These are phyloP conservation scores for Dicyrtomina minuta DNA, from an alignment of 2,888 invertebrate species.

Conservation along the genomic window DNA sequence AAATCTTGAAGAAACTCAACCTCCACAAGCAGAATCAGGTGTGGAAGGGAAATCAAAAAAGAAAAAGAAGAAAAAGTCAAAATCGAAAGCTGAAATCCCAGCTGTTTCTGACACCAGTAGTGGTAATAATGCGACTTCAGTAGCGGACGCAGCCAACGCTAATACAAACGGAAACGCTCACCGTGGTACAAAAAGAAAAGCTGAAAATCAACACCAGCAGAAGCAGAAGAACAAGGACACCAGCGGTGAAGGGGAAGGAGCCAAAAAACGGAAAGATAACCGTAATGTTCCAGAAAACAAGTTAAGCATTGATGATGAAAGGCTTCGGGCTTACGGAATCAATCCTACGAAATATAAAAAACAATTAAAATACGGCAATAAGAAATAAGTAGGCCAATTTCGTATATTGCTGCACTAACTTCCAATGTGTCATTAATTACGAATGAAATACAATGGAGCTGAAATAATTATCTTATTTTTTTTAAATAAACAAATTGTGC, in stretches of 20 bases:
- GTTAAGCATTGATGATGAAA: slow-evolving; percentile 66
- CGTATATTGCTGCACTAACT: no score
- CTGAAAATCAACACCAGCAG: slow-evolving; percentile 22
- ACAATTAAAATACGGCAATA: slow-evolving; percentile 64
- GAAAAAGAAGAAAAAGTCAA: slow-evolving; percentile 55
- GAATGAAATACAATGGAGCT: no score
- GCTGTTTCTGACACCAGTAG: no score
- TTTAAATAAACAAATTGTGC: no score
- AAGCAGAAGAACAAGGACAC: background rate
- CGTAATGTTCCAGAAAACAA: background rate
- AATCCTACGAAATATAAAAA: slow-evolving; percentile 86
- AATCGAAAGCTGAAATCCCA: slow-evolving; percentile 8
- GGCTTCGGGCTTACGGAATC: slow-evolving; percentile 86
- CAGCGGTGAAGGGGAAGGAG: background rate
- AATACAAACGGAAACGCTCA: no score
- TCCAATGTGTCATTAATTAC: no score
- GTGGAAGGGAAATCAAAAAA: slow-evolving; percentile 44
- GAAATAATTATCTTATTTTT: no score
- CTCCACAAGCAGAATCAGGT: slow-evolving; percentile 33
- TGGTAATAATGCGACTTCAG: background rate
- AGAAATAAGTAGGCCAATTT: background rate
- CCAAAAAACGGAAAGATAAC: slow-evolving; percentile 9
- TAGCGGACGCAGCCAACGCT: slow-evolving; percentile 25
- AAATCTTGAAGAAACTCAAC: background rate
- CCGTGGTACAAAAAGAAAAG: slow-evolving; percentile 33